These are phyloP conservation scores for Hydrolagus affinis DNA, from an alignment of 2,113 vertebrate species.

Conservation along the genomic window DNA sequence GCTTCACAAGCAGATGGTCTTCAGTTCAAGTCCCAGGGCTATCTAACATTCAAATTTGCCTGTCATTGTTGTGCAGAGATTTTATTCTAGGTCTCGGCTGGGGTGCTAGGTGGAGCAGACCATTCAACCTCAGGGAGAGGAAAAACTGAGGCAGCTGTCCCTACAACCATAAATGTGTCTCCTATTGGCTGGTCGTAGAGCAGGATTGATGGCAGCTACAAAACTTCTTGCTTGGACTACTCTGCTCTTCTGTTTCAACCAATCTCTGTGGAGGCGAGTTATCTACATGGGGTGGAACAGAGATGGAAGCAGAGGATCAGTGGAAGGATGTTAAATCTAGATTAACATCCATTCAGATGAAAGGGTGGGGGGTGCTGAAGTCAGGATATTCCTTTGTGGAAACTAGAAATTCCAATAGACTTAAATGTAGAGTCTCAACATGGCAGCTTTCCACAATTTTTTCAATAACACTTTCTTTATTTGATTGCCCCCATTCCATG, in stretches of 20 bases:
- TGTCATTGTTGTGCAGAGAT: background rate
- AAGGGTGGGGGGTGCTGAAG: too few species aligned
- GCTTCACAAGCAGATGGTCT: background rate
- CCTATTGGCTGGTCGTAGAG: background rate
- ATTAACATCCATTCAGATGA: too few species aligned
- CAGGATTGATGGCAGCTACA: background rate
- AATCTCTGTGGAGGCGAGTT: background rate
- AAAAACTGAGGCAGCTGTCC: background rate
- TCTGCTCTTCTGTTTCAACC: background rate
- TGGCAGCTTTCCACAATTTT: background rate
- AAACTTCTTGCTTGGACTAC: background rate
- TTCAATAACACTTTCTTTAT: background rate
- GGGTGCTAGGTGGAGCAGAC: background rate
- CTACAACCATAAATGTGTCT: background rate
- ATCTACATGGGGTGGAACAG: background rate
- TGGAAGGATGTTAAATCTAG: too few species aligned
- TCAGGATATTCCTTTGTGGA: too few species aligned
- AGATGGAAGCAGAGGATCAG: background rate
- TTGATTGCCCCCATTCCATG: background rate
- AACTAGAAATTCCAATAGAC: too few species aligned
- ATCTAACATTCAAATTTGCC: background rate
- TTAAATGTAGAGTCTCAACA: too few species aligned
- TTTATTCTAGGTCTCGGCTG: background rate
- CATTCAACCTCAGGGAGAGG: background rate
- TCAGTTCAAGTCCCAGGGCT: background rate